Evolutionary conservation across 2,888 invertebrate species (phyloP).

Genomic region (Galerucella pusilla): DNA sequence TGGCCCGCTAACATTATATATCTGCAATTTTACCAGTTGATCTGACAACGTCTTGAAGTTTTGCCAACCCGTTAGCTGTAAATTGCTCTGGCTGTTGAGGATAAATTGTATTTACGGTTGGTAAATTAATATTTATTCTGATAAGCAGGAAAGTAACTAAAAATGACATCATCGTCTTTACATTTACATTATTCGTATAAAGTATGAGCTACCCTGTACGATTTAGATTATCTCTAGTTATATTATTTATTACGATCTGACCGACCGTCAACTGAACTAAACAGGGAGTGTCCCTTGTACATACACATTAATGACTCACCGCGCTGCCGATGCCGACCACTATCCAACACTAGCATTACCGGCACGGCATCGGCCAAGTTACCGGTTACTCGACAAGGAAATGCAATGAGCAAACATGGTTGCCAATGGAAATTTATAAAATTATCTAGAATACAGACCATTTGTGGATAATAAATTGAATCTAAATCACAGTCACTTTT

Average conservation of each 20-base stretch:
- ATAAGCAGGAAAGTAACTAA: too few relatives aligned
- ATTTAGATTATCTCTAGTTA: neutral
- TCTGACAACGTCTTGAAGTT: too few relatives aligned
- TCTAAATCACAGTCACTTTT: neutral
- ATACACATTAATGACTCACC: constrained; percentile 22
- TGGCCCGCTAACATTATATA: too few relatives aligned
- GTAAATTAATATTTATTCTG: too few relatives aligned
- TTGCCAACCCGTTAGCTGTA: too few relatives aligned
- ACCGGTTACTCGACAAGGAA: constrained; percentile 12
- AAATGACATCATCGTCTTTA: too few relatives aligned
- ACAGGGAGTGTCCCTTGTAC: constrained; percentile 19
- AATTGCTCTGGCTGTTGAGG: too few relatives aligned
- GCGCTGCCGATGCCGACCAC: constrained; percentile 13
- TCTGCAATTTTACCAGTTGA: too few relatives aligned
- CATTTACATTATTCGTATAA: too few relatives aligned
- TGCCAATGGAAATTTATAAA: constrained; percentile 3
- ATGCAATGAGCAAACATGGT: constrained; percentile 2
- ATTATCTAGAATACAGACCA: neutral
- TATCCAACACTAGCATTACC: constrained; percentile 5
- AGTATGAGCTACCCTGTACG: neutral
- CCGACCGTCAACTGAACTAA: constrained; percentile 11
- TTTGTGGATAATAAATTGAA: neutral
- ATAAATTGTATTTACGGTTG: too few relatives aligned
- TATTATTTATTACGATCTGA: constrained; percentile 11
- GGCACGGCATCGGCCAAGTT: constrained; percentile 11